phyloP scores from a whole-genome alignment of 2,888 invertebrate genomes.

The Ichneumon xanthorius region DNA sequence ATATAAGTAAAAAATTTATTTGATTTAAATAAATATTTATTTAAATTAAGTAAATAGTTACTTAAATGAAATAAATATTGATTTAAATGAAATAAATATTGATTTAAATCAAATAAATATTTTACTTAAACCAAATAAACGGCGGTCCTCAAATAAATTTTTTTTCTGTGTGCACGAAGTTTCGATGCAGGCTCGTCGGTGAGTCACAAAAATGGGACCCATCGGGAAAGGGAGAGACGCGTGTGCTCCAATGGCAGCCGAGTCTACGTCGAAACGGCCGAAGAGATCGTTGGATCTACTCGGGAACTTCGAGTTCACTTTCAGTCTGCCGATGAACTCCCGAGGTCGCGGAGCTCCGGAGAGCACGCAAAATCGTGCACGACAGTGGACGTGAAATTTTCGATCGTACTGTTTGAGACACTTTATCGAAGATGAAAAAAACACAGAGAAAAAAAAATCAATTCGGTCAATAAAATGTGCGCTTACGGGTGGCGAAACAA shows the following conservation, averaged over 20 bases:
- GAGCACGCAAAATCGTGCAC: not conserved
- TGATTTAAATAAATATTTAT: too few relatives aligned
- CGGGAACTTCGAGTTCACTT: not conserved
- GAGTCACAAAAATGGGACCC: slow-evolving; percentile 1
- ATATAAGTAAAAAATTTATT: too few relatives aligned
- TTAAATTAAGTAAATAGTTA: too few relatives aligned
- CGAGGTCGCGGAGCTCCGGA: not conserved
- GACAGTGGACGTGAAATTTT: not conserved
- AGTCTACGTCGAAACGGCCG: not conserved
- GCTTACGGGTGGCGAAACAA: too few relatives aligned
- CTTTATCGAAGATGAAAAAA: slow-evolving; percentile 2
- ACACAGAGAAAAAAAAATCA: too few relatives aligned
- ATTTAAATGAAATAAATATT: too few relatives aligned
- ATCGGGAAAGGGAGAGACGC: slow-evolving; percentile 37
- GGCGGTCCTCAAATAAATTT: too few relatives aligned
- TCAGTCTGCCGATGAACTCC: not conserved
- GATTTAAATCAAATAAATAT: too few relatives aligned
- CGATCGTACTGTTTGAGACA: not conserved
- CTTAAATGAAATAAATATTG: too few relatives aligned
- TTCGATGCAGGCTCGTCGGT: not conserved
- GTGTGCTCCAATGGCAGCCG: slow-evolving; percentile 42
- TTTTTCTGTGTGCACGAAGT: too few relatives aligned
- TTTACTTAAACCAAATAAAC: too few relatives aligned
- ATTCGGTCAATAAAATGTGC: too few relatives aligned
- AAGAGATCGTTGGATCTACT: slow-evolving; percentile 2